These are phyloP conservation scores for Alca torda DNA, from an alignment of 2,797 vertebrate genomes.

Conservation along the genomic window DNA sequence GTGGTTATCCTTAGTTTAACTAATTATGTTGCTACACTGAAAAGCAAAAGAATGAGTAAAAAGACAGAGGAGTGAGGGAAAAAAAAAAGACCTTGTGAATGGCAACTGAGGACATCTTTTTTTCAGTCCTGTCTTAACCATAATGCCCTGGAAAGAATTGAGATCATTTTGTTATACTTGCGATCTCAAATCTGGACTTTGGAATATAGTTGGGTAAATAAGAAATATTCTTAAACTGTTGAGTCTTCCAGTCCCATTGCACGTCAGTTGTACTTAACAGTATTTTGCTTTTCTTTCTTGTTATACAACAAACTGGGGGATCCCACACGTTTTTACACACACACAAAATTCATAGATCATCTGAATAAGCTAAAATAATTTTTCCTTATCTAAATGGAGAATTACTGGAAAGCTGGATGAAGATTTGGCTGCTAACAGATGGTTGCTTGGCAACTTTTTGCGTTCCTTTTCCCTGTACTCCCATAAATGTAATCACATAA, in stretches of 20 bases:
- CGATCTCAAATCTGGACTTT: background rate
- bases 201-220: background rate
- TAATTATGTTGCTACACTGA: background rate
- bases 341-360: background rate
- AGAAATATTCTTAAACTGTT: background rate
- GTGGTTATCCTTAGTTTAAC: background rate
- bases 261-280: background rate
- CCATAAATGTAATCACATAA: background rate
- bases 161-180: background rate
- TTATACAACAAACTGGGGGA: background rate
- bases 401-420: conserved; percentile 6
- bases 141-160: background rate
- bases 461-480: background rate
- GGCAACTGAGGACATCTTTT: background rate
- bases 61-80: background rate
- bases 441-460: conserved; percentile 13
- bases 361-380: background rate
- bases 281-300: background rate
- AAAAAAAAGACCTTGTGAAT: background rate
- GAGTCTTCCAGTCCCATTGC: background rate
- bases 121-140: background rate
- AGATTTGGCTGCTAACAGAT: background rate
- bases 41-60: background rate
- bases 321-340: background rate
- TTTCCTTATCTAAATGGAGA: background rate